Conservation (phyloP, 2,113 vertebrate species). For the Pristiophorus japonicus region DNA sequence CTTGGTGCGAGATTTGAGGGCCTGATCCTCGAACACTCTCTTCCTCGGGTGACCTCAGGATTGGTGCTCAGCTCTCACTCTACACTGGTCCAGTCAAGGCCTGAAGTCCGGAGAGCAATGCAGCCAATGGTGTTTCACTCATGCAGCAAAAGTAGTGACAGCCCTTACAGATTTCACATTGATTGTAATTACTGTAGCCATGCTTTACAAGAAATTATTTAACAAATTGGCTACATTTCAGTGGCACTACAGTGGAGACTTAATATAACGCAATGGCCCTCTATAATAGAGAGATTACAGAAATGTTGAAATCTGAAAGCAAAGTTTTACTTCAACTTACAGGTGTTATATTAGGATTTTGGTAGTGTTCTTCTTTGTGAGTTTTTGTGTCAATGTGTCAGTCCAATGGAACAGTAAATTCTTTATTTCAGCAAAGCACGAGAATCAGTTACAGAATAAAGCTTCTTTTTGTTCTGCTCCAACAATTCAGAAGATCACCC, state of each 20-base stretch:
- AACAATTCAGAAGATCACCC: not conserved
- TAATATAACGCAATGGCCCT: not conserved
- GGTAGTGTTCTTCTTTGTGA: not conserved
- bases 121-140: not conserved
- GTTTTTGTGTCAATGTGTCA: not conserved
- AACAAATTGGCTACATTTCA: not conserved
- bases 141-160: not conserved
- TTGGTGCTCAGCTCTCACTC: not conserved
- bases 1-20: too few relatives aligned
- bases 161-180: not conserved
- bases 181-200: not conserved
- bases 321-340: not conserved
- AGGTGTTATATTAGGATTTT: not conserved
- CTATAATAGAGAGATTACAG: not conserved
- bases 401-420: not conserved
- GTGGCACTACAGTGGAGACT: not conserved
- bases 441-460: not conserved
- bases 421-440: not conserved
- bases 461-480: not conserved
- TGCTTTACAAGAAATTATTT: not conserved
- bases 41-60: too few relatives aligned
- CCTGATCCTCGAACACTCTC: too few relatives aligned
- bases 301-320: not conserved
- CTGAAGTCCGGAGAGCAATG: not conserved
- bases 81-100: not conserved